Conservation (phyloP, 2,113 vertebrate genomes). For the Laterallus jamaicensis region DNA sequence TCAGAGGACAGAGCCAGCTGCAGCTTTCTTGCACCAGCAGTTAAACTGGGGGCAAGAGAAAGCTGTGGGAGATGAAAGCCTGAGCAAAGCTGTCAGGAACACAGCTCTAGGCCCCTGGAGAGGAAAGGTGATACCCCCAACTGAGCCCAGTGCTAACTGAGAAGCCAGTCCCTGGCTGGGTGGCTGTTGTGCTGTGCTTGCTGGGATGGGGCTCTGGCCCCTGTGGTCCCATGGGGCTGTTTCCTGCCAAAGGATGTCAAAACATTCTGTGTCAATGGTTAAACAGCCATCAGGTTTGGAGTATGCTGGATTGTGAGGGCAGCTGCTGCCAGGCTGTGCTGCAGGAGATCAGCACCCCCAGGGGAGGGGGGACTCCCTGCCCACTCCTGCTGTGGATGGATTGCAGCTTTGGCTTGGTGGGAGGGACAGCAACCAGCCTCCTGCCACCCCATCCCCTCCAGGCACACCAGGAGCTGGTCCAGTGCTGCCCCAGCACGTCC, state of each 20-base stretch:
- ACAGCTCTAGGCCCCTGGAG: background rate
- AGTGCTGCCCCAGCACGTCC: background rate
- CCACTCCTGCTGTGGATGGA: background rate
- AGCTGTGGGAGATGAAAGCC: background rate
- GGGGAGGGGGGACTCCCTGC: background rate
- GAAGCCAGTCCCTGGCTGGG: background rate
- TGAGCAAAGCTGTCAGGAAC: conserved; percentile 13
- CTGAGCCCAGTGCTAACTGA: background rate
- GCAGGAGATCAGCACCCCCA: background rate
- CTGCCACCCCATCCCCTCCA: fast-evolving
- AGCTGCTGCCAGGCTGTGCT: background rate
- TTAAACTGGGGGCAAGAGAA: background rate
- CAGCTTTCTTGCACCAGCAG: background rate
- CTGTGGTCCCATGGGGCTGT: background rate
- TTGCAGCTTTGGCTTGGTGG: background rate
- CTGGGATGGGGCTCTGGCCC: background rate
- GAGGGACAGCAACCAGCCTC: background rate
- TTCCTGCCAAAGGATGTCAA: conserved; percentile 35
- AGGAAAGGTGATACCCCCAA: background rate
- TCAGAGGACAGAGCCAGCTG: background rate
- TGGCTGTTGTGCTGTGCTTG: background rate
- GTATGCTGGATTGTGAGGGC: background rate
- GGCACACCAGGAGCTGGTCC: background rate
- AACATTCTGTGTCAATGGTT: conserved; percentile 23
- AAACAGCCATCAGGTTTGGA: conserved; percentile 17